Evolutionary conservation across 1,140 invertebrate genomes (phyloP).

Genomic region (Phocides pigmalion): DNA sequence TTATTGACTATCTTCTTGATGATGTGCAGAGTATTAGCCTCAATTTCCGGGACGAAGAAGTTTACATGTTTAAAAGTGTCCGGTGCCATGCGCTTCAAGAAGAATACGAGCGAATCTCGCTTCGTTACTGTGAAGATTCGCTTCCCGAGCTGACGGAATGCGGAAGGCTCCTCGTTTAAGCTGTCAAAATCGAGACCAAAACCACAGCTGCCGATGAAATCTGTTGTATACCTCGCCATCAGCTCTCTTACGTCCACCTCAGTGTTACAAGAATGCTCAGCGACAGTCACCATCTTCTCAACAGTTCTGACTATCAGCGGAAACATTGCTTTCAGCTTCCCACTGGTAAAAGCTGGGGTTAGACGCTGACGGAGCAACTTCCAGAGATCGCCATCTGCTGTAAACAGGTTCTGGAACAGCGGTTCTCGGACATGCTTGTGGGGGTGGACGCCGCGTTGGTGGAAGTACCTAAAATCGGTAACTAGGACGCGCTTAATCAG

Average conservation of each 20-base stretch:
- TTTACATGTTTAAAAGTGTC: conserved; percentile 30
- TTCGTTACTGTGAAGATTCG: conserved; percentile 44
- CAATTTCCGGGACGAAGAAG: conserved; percentile 29
- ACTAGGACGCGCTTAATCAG: conserved; percentile 82
- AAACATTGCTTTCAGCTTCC: conserved; percentile 83
- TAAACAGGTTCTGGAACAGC: conserved; percentile 47
- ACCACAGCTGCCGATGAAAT: conserved; percentile 69
- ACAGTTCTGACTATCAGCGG: conserved; percentile 52
- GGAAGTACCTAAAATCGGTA: conserved; percentile 84
- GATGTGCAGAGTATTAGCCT: conserved; percentile 16
- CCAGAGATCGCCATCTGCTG: conserved; percentile 73
- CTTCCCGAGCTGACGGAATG: conserved; percentile 45
- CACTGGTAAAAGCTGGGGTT: conserved; percentile 82
- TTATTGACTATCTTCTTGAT: conserved; percentile 32
- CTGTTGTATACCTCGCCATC: conserved; percentile 58
- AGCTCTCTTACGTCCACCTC: conserved; percentile 61
- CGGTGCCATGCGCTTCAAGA: conserved; percentile 33
- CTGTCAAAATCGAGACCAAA: conserved; percentile 51
- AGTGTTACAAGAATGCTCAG: not conserved
- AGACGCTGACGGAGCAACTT: conserved; percentile 80
- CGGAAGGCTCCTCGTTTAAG: conserved; percentile 43
- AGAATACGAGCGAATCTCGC: conserved; percentile 14
- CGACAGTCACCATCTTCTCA: conserved; percentile 43
- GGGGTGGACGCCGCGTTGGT: conserved; percentile 37
- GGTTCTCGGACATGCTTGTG: conserved; percentile 41